These are phyloP conservation scores for Tineola bisselliella DNA, from an alignment of 2,888 invertebrate species.

Conservation along the genomic window DNA sequence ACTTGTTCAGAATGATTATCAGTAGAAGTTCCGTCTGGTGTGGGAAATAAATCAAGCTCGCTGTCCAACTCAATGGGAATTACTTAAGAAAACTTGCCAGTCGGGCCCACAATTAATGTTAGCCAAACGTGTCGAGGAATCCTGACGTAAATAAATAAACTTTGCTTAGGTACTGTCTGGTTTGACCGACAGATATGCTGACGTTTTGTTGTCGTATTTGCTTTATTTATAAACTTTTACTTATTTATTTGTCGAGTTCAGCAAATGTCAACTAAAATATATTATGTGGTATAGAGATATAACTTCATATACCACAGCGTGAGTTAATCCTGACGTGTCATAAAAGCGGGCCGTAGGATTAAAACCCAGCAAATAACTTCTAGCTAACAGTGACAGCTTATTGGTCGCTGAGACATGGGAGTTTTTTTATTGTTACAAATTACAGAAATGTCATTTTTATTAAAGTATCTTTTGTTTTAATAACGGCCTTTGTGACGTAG, in stretches of 20 bases:
- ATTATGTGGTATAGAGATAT: too few species aligned
- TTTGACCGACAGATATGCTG: not conserved
- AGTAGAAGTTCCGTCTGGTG: conserved; percentile 18
- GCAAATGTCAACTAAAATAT: too few species aligned
- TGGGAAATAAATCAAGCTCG: conserved; percentile 20
- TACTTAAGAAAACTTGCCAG: conserved; percentile 11
- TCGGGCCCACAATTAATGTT: conserved; percentile 11
- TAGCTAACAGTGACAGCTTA: not conserved
- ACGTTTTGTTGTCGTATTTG: not conserved
- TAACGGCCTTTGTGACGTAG: too few species aligned
- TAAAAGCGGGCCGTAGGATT: not conserved
- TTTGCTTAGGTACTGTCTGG: not conserved
- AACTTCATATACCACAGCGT: not conserved
- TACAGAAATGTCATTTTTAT: too few species aligned
- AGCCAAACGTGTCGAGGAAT: conserved; percentile 3
- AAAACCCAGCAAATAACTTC: not conserved
- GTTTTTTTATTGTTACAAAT: too few species aligned
- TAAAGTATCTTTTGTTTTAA: too few species aligned
- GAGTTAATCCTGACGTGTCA: not conserved
- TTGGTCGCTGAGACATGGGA: not conserved
- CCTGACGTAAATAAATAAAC: conserved; percentile 1
- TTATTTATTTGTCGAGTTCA: too few species aligned
- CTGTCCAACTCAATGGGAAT: conserved; percentile 16
- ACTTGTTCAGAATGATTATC: conserved; percentile 19
- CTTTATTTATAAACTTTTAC: not conserved